Evolutionary conservation across 2,113 vertebrate species (phyloP).

Genomic region (Neolamprologus cancellatus): DNA sequence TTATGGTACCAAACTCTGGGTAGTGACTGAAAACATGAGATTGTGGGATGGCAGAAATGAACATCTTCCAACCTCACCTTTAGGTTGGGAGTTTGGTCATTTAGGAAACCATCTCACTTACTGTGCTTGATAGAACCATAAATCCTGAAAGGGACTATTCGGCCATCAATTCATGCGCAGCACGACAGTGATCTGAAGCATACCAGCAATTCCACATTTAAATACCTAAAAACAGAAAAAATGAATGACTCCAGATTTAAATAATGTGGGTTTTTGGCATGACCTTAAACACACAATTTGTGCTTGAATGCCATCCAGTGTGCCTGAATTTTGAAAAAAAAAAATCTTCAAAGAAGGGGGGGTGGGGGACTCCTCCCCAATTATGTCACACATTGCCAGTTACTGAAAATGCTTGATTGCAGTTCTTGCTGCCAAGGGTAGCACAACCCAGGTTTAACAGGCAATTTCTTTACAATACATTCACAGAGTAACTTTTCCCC

Average conservation of each 20-base stretch:
- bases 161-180: background rate
- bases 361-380: background rate
- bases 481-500: background rate
- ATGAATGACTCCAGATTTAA: background rate
- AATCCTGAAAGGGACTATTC: background rate
- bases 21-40: background rate
- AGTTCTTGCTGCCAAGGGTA: background rate
- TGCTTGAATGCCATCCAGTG: background rate
- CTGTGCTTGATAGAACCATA: background rate
- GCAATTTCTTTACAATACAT: background rate
- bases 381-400: background rate
- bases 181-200: background rate
- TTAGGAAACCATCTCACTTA: background rate
- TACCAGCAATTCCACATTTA: background rate
- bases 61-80: background rate
- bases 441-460: background rate
- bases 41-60: background rate
- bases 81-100: background rate
- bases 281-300: background rate
- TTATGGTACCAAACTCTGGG: background rate
- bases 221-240: background rate
- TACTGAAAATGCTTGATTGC: background rate
- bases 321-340: background rate
- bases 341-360: background rate
- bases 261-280: background rate